Evolutionary conservation across 2,888 invertebrate genomes (phyloP).

Genomic region (Bombylius major): DNA sequence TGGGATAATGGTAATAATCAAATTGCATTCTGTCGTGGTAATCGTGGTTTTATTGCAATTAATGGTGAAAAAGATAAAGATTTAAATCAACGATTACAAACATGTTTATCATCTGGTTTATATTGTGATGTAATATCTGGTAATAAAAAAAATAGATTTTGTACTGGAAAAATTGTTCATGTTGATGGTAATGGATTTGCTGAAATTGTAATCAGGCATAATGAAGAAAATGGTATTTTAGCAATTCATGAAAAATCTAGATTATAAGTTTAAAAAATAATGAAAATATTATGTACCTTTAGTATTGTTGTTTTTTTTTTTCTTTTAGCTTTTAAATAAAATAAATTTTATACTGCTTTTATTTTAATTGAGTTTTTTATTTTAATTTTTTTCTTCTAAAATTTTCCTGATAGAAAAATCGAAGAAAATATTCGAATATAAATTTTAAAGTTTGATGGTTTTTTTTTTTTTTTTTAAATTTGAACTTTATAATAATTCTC

Average conservation of each 20-base stretch:
- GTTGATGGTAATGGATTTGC: conserved; percentile 5
- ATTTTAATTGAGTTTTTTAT: too few species aligned
- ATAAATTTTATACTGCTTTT: too few species aligned
- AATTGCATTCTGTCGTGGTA: conserved; percentile 65
- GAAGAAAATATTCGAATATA: too few species aligned
- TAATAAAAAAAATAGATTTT: conserved; percentile 20
- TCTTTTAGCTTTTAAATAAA: too few species aligned
- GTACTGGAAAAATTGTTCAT: conserved; percentile 37
- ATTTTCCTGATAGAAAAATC: too few species aligned
- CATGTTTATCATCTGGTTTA: conserved; percentile 44
- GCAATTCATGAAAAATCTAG: neutral
- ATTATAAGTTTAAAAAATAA: neutral
- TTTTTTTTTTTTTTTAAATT: too few species aligned
- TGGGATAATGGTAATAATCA: conserved; percentile 65
- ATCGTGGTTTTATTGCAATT: conserved; percentile 25
- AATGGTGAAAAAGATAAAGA: conserved; percentile 9
- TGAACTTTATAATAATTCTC: too few species aligned
- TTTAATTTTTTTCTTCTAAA: too few species aligned
- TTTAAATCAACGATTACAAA: conserved; percentile 19
- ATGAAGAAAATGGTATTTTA: neutral
- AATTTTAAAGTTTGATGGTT: too few species aligned
- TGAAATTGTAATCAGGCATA: neutral
- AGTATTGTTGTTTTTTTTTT: too few species aligned
- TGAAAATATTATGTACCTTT: too few species aligned
- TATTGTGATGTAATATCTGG: conserved; percentile 62